Percentiles rank a stretch among this genome's conserved stretches.
Conservation (phyloP, 2,888 invertebrate species). For the Idaea straminata region DNA sequence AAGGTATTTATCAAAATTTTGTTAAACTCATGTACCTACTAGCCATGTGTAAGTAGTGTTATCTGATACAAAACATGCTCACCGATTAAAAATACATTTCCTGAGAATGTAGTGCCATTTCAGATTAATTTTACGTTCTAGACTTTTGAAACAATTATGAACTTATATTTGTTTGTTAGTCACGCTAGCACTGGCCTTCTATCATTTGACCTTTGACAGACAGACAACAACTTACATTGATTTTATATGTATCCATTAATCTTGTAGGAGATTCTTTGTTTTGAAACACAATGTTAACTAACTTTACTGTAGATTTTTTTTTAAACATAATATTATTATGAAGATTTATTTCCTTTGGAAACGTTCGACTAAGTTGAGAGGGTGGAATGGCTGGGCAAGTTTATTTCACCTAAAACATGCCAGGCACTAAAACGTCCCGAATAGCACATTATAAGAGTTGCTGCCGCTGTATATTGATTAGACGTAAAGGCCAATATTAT, state of each 20-base stretch:
- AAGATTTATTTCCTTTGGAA: too few species aligned
- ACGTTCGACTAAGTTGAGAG: too few species aligned
- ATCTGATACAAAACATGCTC: background rate
- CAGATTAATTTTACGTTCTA: conserved; percentile 15
- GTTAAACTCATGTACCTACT: background rate
- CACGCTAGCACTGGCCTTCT: conserved; percentile 36
- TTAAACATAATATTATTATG: too few species aligned
- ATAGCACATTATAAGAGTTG: too few species aligned
- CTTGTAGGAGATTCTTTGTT: too few species aligned
- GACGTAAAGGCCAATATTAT: too few species aligned
- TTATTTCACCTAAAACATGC: too few species aligned
- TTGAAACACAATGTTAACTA: too few species aligned
- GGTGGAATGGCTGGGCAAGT: too few species aligned
- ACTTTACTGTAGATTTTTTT: too few species aligned
- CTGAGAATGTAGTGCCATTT: conserved; percentile 6
- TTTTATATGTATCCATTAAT: background rate
- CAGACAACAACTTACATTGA: conserved; percentile 20
- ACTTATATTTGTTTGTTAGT: conserved; percentile 26
- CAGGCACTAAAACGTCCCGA: too few species aligned
- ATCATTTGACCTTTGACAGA: conserved; percentile 36
- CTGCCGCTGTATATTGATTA: too few species aligned
- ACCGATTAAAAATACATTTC: background rate
- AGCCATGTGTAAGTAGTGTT: background rate
- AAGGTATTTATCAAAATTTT: background rate
- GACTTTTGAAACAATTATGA: conserved; percentile 17